Evolutionary conservation across 2,797 vertebrate genomes (phyloP), one percentile per base, ranked within the genome.

Genomic region (Acanthis flammea): DNA sequence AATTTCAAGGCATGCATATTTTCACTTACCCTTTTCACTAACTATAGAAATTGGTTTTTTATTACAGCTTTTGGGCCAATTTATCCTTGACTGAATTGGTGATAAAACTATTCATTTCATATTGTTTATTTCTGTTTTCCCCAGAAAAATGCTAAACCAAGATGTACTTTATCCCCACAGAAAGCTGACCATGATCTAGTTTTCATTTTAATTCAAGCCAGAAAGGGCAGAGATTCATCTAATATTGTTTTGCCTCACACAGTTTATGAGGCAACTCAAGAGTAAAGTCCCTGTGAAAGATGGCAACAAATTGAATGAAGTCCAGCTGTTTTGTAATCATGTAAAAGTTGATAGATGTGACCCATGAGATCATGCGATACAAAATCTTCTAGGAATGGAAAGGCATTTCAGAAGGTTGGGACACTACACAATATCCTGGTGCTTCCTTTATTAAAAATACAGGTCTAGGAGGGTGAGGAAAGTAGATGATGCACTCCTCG

Each of bases 1-100:
- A 12, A 9, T 65, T 91, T 86, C 63, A 73, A 55, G 33, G 33
- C 30, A 62, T 1, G 2, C 30, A 1, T 27, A 44, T 92, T 95
- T 94, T 76, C 62, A 84, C 44, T 73, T 35, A 53, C 4, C 25
- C 25, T 60, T 67, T 88, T 45, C 30, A 17, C 30, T 61, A 73
- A 55, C 44, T 18, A 33, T 5, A 8, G 30, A 16, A 19, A 23
- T 1, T 63, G 28, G 0, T 1, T 47, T 47, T 54, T 77, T 47
- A 47, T 89, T 71, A 71, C 61, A 86, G 23, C 7, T 67, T 86
- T 39, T 61, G 35, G 30, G 21, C 5, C 27, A 28, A 24, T 42
- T 54, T 70, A 14, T 35, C 28, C 14, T 22, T 72, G 23, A 60
- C 37, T 54, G 50, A 79, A 50, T 4, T 55, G 37, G 27, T 41